phyloP scores from a whole-genome alignment of 1,140 invertebrate species.

The Nixonia krombeini region DNA sequence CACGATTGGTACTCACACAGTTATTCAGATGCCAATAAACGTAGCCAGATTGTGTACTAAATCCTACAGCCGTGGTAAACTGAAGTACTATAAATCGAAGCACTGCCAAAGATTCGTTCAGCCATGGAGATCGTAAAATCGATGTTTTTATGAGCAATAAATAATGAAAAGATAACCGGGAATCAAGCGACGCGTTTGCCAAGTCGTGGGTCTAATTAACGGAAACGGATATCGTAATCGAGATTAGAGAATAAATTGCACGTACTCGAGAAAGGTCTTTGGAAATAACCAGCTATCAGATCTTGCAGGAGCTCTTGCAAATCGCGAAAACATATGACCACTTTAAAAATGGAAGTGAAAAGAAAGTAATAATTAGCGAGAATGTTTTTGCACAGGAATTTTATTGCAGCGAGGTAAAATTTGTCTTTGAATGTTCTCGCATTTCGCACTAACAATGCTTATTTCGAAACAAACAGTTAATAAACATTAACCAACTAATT shows the following conservation, averaged over 20 bases:
- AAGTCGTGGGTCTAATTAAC: constrained; percentile 2
- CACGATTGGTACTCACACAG: no score
- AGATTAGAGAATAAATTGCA: neutral
- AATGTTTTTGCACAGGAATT: no score
- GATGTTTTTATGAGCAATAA: constrained; percentile 12
- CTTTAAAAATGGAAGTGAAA: neutral
- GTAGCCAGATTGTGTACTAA: neutral
- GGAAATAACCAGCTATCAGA: constrained; percentile 5
- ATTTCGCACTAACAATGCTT: no score
- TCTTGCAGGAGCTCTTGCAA: constrained; percentile 6
- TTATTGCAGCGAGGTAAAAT: no score
- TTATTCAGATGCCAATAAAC: neutral
- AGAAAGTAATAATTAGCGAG: no score
- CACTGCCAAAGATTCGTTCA: neutral
- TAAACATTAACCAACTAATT: no score
- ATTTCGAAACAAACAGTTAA: no score
- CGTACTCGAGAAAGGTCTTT: neutral
- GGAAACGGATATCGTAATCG: constrained; percentile 9
- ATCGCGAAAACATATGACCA: neutral
- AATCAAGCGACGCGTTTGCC: constrained; percentile 5
- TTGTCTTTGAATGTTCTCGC: no score
- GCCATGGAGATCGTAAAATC: constrained; percentile 1
- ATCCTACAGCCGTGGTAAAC: neutral
- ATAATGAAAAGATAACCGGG: constrained; percentile 16
- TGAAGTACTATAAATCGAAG: neutral